Evolutionary conservation across 2,797 vertebrate genomes (phyloP), one percentile per base, ranked within the genome.

Genomic region (Apogon talboti): DNA sequence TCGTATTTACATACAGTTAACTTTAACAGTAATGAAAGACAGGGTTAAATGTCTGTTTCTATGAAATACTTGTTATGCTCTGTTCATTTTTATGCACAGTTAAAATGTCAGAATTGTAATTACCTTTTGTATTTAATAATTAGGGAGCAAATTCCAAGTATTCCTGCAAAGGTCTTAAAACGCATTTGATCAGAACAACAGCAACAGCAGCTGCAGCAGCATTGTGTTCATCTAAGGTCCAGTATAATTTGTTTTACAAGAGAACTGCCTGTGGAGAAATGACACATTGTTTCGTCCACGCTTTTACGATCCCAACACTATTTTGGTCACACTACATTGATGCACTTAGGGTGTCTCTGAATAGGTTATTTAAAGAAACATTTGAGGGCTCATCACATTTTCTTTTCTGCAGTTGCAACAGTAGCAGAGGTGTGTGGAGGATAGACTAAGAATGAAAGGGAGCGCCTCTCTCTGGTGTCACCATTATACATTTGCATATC

Each of bases 321-420:
- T 51, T 43, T 59, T 5, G 1, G 53, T 77, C 64, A 55, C 56
- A 12, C 66, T 38, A 14, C 69, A 38, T 15, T 52, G 67, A 60
- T 53, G 30, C 63, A 58, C 68, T 68, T 15, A 4, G 8, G 16
- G 4, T 24, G 44, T 14, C 13, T 47, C 62, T 55, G 48, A 69
- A 74, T 66, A 47, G 65, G 66, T 66, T 57, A 56, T 57, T 78
- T 68, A 70, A 78, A 81, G 74, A 52, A 55, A 54, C 66, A 53
- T 76, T 77, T 64, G 12, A 83, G 58, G 52, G 16, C 50, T 67
- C 56, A 4, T 78, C 60, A 73, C 16, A 58, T 80, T 62, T 66
- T 54, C 61, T 48, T 76, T 63, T 15, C 47, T 14, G 64, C 13
- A 21, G 67, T 45, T 54, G 35, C 21, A 14, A 30, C 15, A 54